A percentile compares a stretch with the other conserved stretches of the same genome.
These are phyloP conservation scores for Actenoides hombroni DNA, from an alignment of 2,113 vertebrate genomes.

Conservation along the genomic window DNA sequence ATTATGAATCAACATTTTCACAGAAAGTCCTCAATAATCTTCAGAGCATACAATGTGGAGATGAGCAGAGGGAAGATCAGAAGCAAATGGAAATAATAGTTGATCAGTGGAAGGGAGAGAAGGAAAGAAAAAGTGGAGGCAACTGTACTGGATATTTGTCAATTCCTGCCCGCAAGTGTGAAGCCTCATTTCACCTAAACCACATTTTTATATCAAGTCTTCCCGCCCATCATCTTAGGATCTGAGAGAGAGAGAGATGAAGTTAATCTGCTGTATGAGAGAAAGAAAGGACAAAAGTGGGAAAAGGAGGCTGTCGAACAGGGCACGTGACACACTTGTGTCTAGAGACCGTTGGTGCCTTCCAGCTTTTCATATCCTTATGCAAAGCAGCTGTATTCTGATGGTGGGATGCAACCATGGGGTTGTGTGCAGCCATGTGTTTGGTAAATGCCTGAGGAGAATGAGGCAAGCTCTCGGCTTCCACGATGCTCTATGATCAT, in stretches of 20 bases:
- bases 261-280: neutral
- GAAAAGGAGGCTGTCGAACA: neutral
- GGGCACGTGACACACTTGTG: neutral
- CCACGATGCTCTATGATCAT: neutral
- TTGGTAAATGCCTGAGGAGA: constrained; percentile 53
- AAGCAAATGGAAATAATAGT: neutral
- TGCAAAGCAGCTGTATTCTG: constrained; percentile 1
- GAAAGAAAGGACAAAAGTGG: neutral
- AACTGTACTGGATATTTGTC: neutral
- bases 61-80: neutral
- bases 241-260: neutral
- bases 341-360: neutral
- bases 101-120: neutral
- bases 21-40: neutral
- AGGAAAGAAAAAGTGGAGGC: neutral
- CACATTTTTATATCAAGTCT: neutral
- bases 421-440: neutral
- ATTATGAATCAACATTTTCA: neutral
- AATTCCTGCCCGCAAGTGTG: neutral
- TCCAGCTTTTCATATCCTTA: constrained; percentile 2
- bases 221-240: neutral
- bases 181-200: neutral
- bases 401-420: neutral
- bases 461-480: neutral
- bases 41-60: neutral